Conservation (phyloP, 2,888 invertebrate species). For the Caenorhabditis sulstoni region DNA sequence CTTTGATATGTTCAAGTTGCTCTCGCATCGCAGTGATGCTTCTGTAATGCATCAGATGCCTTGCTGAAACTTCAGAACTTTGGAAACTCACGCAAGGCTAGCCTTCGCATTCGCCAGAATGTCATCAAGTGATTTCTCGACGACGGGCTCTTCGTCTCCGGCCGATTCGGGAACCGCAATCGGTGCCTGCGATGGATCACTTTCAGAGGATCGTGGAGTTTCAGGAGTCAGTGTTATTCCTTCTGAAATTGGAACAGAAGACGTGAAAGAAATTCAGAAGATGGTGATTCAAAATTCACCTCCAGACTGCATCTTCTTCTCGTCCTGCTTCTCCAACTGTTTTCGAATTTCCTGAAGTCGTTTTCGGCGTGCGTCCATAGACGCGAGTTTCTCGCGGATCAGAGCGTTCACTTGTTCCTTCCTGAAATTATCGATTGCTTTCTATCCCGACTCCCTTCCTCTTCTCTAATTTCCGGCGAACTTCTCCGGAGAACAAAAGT, state of each 20-base stretch:
- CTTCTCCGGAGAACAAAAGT: slow-evolving; percentile 11
- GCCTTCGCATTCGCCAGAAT: slow-evolving; percentile 47
- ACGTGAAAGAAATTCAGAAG: slow-evolving; percentile 1
- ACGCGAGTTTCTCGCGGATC: slow-evolving; percentile 73
- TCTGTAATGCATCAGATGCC: slow-evolving; percentile 41
- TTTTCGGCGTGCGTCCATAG: slow-evolving; percentile 72
- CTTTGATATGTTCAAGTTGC: slow-evolving; percentile 66
- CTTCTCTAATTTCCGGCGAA: not conserved
- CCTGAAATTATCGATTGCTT: slow-evolving; percentile 45
- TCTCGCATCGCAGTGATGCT: slow-evolving; percentile 71
- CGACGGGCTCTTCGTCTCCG: slow-evolving; percentile 12
- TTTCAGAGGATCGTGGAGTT: slow-evolving; percentile 21
- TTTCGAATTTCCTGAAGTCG: slow-evolving; percentile 68
- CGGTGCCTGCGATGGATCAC: not conserved
- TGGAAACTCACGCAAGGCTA: slow-evolving; percentile 24
- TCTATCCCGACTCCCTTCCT: slow-evolving; percentile 5
- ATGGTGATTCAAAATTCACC: no score
- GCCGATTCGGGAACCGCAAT: slow-evolving; percentile 8
- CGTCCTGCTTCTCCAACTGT: slow-evolving; percentile 54
- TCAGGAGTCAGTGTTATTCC: slow-evolving; percentile 37
- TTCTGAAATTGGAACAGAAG: no score
- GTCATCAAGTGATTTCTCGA: slow-evolving; percentile 53
- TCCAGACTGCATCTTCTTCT: slow-evolving; percentile 17
- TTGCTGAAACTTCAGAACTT: not conserved
- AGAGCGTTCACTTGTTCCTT: slow-evolving; percentile 68